Conservation (phyloP, 2,113 vertebrate species). For the Notothenia coriiceps region DNA sequence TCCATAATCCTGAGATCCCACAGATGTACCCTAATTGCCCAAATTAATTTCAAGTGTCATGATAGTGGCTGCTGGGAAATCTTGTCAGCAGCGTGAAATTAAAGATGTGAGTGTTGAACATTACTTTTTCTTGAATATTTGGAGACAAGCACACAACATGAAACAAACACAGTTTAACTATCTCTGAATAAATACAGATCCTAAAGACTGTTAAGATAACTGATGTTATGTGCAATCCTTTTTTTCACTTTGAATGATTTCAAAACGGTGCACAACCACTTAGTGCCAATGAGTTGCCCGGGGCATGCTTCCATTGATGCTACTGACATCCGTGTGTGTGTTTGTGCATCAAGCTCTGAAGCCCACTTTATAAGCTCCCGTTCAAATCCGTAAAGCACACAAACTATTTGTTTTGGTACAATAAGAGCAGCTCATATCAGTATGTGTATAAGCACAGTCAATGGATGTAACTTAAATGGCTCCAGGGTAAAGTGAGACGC, state of each 20-base stretch:
- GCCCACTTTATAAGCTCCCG: not conserved
- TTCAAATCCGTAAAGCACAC: slow-evolving; percentile 9
- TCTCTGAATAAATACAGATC: not conserved
- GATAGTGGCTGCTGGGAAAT: slow-evolving; percentile 29
- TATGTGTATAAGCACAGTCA: slow-evolving; percentile 21
- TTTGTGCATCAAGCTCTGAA: slow-evolving; percentile 9
- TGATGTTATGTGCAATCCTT: slow-evolving; percentile 4
- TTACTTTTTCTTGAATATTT: slow-evolving; percentile 5
- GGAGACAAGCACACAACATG: not conserved
- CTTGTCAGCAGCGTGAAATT: slow-evolving; percentile 27
- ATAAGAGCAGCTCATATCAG: slow-evolving; percentile 12
- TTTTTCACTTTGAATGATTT: slow-evolving; percentile 2
- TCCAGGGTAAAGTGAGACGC: slow-evolving; percentile 27
- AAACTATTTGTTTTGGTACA: slow-evolving; percentile 27
- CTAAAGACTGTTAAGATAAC: slow-evolving; percentile 5
- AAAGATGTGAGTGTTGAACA: slow-evolving; percentile 1
- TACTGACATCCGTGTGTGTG: not conserved
- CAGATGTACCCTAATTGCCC: slow-evolving; percentile 47
- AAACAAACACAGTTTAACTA: not conserved
- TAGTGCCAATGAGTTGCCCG: slow-evolving; percentile 7
- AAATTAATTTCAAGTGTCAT: slow-evolving; percentile 49
- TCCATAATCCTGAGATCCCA: slow-evolving; percentile 19
- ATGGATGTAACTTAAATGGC: slow-evolving; percentile 18
- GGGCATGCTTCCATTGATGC: slow-evolving; percentile 19
- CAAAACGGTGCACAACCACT: slow-evolving; percentile 7